phyloP scores from a whole-genome alignment of 2,113 vertebrate genomes.

The Romanogobio albipinnatus region DNA sequence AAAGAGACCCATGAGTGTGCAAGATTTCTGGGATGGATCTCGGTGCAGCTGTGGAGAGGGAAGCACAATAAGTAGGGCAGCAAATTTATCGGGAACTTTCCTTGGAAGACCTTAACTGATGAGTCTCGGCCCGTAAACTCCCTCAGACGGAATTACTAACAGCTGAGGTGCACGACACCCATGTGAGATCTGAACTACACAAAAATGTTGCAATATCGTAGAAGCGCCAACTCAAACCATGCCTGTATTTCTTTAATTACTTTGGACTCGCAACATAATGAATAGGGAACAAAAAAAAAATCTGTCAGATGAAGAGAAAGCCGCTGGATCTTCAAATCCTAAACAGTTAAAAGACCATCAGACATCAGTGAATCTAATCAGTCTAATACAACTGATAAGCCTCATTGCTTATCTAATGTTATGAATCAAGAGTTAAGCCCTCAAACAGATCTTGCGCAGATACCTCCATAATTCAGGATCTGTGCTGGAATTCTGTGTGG shows the following conservation, averaged over 20 bases:
- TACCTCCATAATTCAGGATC: conserved; percentile 29
- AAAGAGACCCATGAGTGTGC: conserved; percentile 33
- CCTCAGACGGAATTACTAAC: conserved; percentile 36
- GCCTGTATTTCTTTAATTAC: conserved; percentile 37
- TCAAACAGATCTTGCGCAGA: conserved; percentile 20
- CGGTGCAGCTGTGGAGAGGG: conserved; percentile 23
- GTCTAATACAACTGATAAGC: conserved; percentile 42
- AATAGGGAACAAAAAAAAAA: not conserved
- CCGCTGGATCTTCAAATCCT: conserved; percentile 38
- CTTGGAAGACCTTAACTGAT: conserved; percentile 31
- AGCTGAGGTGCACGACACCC: conserved; percentile 1
- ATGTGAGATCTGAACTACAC: conserved; percentile 3
- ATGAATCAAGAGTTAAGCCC: conserved; percentile 43
- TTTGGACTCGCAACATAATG: conserved; percentile 9
- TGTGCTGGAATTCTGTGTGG: not conserved
- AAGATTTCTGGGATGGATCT: conserved; percentile 36
- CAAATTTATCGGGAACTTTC: conserved; percentile 37
- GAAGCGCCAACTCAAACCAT: conserved; percentile 29
- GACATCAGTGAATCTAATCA: conserved; percentile 38
- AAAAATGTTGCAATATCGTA: conserved; percentile 5
- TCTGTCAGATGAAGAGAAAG: conserved; percentile 11
- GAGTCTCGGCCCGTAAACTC: conserved; percentile 24
- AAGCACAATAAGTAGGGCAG: conserved; percentile 9
- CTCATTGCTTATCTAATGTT: conserved; percentile 46
- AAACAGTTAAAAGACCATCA: conserved; percentile 48